Conservation (phyloP, 2,113 vertebrate species). For the Meleagris gallopavo region DNA sequence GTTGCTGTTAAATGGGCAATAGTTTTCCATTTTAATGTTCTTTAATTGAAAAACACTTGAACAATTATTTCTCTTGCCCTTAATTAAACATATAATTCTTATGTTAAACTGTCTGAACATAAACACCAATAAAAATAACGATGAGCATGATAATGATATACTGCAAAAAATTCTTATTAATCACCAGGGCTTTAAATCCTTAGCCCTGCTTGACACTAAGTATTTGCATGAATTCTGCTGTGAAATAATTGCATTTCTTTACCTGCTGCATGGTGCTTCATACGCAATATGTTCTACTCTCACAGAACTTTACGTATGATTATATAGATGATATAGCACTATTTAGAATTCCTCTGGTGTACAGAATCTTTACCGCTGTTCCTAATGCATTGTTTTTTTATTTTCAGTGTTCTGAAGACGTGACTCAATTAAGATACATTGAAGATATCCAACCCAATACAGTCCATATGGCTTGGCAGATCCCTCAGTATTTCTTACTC, state of each 20-base stretch:
- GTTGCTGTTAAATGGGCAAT: conserved; percentile 1
- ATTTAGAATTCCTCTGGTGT: not conserved
- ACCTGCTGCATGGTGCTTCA: not conserved
- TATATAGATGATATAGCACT: not conserved
- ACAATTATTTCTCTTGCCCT: not conserved
- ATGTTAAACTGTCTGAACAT: not conserved
- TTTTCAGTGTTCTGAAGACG: not conserved
- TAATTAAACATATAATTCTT: not conserved
- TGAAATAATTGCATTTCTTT: not conserved
- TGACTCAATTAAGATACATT: not conserved
- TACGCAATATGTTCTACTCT: not conserved
- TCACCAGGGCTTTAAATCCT: not conserved
- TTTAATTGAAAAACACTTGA: not conserved
- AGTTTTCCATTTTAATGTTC: not conserved
- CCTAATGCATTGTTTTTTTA: conserved; percentile 3
- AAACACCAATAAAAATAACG: not conserved
- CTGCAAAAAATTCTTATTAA: not conserved
- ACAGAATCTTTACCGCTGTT: not conserved
- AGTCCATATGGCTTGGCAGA: conserved; percentile 90
- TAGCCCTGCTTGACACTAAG: not conserved
- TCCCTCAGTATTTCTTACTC: conserved; percentile 96
- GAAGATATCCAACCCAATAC: conserved; percentile 88
- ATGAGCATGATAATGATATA: not conserved
- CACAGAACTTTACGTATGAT: not conserved
- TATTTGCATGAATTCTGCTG: not conserved